Percentiles rank a stretch among this genome's conserved stretches.
Evolutionary conservation across 2,797 vertebrate species (phyloP).

Genomic region (Aeoliscus strigatus): DNA sequence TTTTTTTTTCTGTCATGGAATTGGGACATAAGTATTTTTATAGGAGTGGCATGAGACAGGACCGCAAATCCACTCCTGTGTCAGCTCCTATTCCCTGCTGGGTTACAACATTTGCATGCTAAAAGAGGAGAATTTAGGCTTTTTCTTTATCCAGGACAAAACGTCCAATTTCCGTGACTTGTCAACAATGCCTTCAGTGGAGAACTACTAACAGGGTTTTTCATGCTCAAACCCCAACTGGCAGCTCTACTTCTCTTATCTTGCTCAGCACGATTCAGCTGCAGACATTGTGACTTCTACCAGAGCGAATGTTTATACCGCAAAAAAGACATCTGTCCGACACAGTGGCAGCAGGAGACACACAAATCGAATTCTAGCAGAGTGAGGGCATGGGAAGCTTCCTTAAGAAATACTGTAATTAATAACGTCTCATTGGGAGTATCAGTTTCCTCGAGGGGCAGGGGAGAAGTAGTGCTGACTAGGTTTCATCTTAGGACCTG

Average conservation of each 20-base stretch:
- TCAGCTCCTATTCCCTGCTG: background rate
- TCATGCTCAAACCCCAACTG: constrained; percentile 33
- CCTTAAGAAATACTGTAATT: constrained; percentile 67
- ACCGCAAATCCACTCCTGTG: too few species aligned
- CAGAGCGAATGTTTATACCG: constrained; percentile 36
- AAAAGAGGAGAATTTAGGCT: constrained; percentile 2
- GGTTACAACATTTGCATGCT: constrained; percentile 2
- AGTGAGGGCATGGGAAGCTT: constrained; percentile 49
- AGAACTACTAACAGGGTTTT: constrained; percentile 37
- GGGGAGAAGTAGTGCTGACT: constrained; percentile 49
- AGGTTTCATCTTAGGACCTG: too few species aligned
- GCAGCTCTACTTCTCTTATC: constrained; percentile 44
- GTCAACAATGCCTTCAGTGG: constrained; percentile 20
- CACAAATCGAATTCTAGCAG: constrained; percentile 67
- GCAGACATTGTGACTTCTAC: constrained; percentile 53
- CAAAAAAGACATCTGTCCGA: constrained; percentile 62
- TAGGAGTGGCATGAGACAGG: too few species aligned
- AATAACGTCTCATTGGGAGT: constrained; percentile 65
- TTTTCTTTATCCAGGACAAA: constrained; percentile 16
- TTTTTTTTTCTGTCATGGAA: too few species aligned
- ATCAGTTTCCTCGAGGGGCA: constrained; percentile 30
- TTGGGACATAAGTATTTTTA: too few species aligned
- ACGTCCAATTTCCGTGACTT: constrained; percentile 30
- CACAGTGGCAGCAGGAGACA: constrained; percentile 59
- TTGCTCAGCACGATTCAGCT: constrained; percentile 33